These are phyloP conservation scores for Epistrophe grossulariae DNA, from an alignment of 2,888 invertebrate species.

Conservation along the genomic window DNA sequence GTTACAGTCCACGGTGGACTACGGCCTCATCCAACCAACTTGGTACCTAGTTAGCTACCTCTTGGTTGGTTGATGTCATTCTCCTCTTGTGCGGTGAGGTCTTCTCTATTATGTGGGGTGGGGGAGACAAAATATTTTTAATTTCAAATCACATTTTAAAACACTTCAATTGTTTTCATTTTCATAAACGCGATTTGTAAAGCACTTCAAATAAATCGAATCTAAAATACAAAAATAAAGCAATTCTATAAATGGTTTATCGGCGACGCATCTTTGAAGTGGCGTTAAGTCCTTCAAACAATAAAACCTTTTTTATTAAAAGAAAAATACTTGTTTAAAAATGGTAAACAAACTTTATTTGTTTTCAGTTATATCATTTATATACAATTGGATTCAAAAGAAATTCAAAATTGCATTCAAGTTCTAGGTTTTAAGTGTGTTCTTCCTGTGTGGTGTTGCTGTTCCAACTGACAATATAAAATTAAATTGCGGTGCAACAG, in stretches of 20 bases:
- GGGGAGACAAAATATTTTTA: too few relatives aligned
- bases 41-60: too few relatives aligned
- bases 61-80: too few relatives aligned
- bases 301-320: background rate
- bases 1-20: too few relatives aligned
- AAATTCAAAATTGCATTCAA: conserved; percentile 61
- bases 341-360: conserved; percentile 75
- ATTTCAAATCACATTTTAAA: too few relatives aligned
- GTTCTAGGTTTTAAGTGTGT: conserved; percentile 39
- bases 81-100: too few relatives aligned
- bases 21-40: too few relatives aligned
- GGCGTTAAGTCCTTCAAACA: background rate
- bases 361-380: conserved; percentile 71
- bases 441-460: conserved; percentile 9
- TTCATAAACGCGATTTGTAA: too few relatives aligned
- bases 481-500: conserved; percentile 26
- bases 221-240: background rate
- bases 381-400: conserved; percentile 68
- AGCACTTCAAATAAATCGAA: too few relatives aligned
- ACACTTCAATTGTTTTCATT: too few relatives aligned
- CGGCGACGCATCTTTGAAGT: background rate
- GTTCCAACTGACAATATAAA: conserved; percentile 28
- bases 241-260: background rate
- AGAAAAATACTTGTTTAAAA: conserved; percentile 46
- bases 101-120: too few relatives aligned